Percentiles rank a stretch among this genome's conserved stretches.
These are phyloP conservation scores for Myotis findleyi DNA, from an alignment of 2,797 vertebrate species.

Conservation along the genomic window DNA sequence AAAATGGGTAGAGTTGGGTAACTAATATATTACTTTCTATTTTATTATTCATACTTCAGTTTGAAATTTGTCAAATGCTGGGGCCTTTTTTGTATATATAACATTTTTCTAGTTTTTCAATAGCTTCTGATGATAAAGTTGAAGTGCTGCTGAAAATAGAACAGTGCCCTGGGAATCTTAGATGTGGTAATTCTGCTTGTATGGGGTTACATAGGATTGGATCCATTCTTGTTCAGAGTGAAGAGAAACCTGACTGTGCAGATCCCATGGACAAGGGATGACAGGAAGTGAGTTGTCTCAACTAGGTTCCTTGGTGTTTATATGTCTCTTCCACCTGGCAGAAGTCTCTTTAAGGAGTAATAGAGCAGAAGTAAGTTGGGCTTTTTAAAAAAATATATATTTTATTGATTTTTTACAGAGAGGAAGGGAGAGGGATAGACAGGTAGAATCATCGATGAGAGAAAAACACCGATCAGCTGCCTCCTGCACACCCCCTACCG, in stretches of 20 bases:
- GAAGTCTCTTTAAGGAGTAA: not conserved
- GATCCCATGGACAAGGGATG: not conserved
- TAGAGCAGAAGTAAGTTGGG: not conserved
- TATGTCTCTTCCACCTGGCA: not conserved
- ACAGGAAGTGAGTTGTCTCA: not conserved
- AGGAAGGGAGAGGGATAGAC: too few species aligned
- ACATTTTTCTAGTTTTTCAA: not conserved
- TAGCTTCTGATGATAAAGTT: slow-evolving; percentile 21
- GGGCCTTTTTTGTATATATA: not conserved
- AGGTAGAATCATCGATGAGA: too few species aligned
- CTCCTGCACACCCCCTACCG: too few species aligned
- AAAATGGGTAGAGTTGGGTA: slow-evolving; percentile 23
- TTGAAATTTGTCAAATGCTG: not conserved
- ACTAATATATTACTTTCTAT: slow-evolving; percentile 10
- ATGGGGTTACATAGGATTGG: not conserved
- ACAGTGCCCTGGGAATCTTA: not conserved
- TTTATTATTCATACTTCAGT: not conserved
- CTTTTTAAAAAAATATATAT: not conserved
- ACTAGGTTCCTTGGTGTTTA: not conserved
- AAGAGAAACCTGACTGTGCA: not conserved
- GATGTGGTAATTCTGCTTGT: not conserved
- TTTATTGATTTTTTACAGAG: too few species aligned
- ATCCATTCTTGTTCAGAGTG: not conserved
- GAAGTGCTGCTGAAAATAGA: not conserved
- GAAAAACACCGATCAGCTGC: too few species aligned